Conservation (phyloP, 2,888 invertebrate species). For the Eulithis testata region DNA sequence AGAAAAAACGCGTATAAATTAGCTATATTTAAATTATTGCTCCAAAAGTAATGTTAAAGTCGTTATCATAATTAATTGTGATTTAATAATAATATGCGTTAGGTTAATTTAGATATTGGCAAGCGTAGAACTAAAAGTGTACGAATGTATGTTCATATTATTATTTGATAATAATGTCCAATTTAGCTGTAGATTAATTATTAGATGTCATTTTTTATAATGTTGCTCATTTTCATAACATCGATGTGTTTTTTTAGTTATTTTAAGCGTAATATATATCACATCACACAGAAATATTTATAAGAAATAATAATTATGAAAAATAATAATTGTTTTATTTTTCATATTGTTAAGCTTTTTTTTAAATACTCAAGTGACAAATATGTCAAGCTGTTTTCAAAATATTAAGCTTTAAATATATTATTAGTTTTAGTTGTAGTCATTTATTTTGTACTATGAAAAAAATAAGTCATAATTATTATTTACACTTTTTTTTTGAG, state of each 20-base stretch:
- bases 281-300: conserved; percentile 44
- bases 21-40: conserved; percentile 37
- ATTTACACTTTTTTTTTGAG: not conserved
- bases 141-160: conserved; percentile 47
- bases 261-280: conserved; percentile 52
- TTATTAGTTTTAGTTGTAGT: conserved; percentile 10
- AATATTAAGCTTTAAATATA: conserved; percentile 16
- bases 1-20: conserved; percentile 19
- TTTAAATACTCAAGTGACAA: conserved; percentile 15
- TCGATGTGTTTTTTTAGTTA: conserved; percentile 58
- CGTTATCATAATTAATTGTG: conserved; percentile 58
- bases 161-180: conserved; percentile 43
- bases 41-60: conserved; percentile 38
- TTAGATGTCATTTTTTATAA: conserved; percentile 33
- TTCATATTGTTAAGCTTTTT: conserved; percentile 22
- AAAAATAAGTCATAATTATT: not conserved
- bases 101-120: conserved; percentile 38
- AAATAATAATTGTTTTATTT: conserved; percentile 5
- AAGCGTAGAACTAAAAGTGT: conserved; percentile 54
- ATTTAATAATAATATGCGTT: conserved; percentile 54
- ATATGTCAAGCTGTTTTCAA: conserved; percentile 10
- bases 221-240: conserved; percentile 74
- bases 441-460: conserved; percentile 5
- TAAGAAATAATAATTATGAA: too few species aligned
- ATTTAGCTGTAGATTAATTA: conserved; percentile 31